Base-by-base conservation (phyloP, 2,113 vertebrate genomes). In the Sturnus vulgaris region DNA sequence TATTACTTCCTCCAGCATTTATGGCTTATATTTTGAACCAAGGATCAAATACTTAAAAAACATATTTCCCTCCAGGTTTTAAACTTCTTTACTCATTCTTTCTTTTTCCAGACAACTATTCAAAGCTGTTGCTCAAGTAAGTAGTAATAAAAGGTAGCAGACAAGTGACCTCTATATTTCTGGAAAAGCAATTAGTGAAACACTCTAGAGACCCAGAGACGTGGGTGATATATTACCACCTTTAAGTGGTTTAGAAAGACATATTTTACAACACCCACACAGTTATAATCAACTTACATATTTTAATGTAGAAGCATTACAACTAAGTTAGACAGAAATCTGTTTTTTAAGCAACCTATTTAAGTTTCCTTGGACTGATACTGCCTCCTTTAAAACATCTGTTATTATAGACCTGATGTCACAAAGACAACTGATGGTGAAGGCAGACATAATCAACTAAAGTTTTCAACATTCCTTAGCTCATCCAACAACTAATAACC, bases 171-270 rank as follows among this genome's bases (percentile, higher is more conserved):
- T 95, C 79, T 89, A 6, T 96, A 84, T 97, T 97, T 96, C 95
- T 97, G 83, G 88, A 96, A 95, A 97, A 97, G 84, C 94, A 96
- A 97, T 97, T 97, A 97, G 90, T 94, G 86, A 93, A 90, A 88
- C 95, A 57, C 95, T 79, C 53, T 33, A 66, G 94, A 95, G 96
- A 96, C 86, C 22, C 7, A 63, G 82, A 97, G 96, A 91, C 94
- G 83, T 5, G 61, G 84, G 88, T 97, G 95, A 98, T 97, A 90
- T 83, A 98, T 96, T 97, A 95, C 86, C 93, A 92, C 79, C 95
- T 89, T 91, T 82, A 96, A 93, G 91, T 96, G 61, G 66, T 95
- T 97, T 96, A 93, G 93, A 97, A 96, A 73, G 42, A 86, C 50
- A 86, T 91, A 92, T 96, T 95, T 95, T 96, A 93, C 76, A 95